These are phyloP conservation scores for Cepphus grylle DNA, from an alignment of 2,113 vertebrate genomes.

Conservation along the genomic window DNA sequence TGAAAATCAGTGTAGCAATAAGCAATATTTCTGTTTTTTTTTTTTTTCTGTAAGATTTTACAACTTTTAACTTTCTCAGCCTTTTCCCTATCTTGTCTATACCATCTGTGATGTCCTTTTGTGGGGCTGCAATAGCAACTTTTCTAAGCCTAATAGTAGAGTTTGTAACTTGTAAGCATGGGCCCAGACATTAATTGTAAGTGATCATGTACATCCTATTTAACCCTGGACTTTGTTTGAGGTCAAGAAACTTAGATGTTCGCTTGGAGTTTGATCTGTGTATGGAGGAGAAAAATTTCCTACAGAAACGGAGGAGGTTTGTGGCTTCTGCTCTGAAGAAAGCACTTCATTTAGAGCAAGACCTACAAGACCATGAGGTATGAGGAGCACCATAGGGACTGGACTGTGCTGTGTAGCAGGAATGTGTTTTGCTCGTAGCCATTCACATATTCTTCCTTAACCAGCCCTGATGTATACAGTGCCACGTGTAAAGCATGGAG, in stretches of 20 bases:
- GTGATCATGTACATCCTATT: not conserved
- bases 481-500: not conserved
- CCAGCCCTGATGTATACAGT: not conserved
- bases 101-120: not conserved
- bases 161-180: not conserved
- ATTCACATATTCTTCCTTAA: not conserved
- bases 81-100: not conserved
- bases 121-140: not conserved
- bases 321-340: slow-evolving; percentile 75
- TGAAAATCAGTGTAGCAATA: not conserved
- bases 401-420: not conserved
- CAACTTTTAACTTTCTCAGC: not conserved
- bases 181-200: not conserved
- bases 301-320: slow-evolving; percentile 75
- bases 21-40: not conserved
- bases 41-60: not conserved
- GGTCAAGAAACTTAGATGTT: slow-evolving; percentile 66
- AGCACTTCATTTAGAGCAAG: slow-evolving; percentile 65
- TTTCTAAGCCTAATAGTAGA: not conserved
- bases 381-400: not conserved
- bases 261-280: slow-evolving; percentile 80
- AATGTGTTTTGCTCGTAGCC: not conserved
- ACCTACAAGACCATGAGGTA: slow-evolving; percentile 76
- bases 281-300: slow-evolving; percentile 75
- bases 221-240: slow-evolving; percentile 6